Evolutionary conservation across 2,113 vertebrate genomes (phyloP), one percentile per base, ranked within the genome.

Genomic region (Microcebus griseorufus): DNA sequence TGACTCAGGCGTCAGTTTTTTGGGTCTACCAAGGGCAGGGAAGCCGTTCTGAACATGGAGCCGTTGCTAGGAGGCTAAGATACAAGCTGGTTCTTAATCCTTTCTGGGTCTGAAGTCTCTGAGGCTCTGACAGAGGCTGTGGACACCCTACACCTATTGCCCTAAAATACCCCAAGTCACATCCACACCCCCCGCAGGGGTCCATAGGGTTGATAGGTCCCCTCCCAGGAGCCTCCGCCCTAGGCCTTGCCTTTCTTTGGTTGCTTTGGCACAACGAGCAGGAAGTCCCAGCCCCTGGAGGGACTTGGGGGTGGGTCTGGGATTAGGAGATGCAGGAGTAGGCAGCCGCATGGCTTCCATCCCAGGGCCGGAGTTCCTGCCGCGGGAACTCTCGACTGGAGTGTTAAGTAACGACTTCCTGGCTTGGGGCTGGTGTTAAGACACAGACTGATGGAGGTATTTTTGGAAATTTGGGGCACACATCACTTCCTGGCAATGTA

Each of bases 401-500:
- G 32, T 39, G 53, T 80, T 86, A 51, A 76, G 27, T 13, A 4
- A 14, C 0, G 0, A 67, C 75, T 82, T 67, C 73, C 55, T 42
- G 51, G 69, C 73, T 29, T 1, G 48, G 62, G 90, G 60, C 80
- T 58, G 69, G 34, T 20, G 80, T 67, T 25, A 64, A 86, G 83
- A 85, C 89, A 87, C 58, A 37, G 18, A 75, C 55, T 12, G 69
- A 90, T 92, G 10, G 53, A 81, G 34, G 85, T 62, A 58, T 62
- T 85, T 96, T 92, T 39, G 80, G 84, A 85, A 88, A 95, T 82
- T 92, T 79, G 45, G 94, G 85, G 58, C 85, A 79, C 45, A 65
- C 37, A n/a, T 70, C 6, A 3, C 70, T 96, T 91, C 90, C 58
- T 93, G 95, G 96, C 96, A 96, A 65, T 0, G 5, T 14, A 69